A percentile compares a stretch with the other conserved stretches of the same genome.
These are phyloP conservation scores for Gastrophysa polygoni DNA, from an alignment of 2,888 invertebrate genomes.

Conservation along the genomic window DNA sequence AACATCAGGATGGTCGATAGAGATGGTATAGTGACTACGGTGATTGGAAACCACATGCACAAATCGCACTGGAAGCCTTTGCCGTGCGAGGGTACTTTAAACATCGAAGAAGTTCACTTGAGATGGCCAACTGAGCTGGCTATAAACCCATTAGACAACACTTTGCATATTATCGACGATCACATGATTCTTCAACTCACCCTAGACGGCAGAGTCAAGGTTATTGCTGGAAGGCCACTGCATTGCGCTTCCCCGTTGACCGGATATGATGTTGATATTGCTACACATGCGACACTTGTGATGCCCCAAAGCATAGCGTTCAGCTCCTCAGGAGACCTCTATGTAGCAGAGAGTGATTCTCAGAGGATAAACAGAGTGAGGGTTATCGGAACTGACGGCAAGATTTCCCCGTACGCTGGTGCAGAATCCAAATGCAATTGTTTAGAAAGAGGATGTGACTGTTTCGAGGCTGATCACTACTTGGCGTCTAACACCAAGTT, in stretches of 20 bases:
- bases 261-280: conserved; percentile 83
- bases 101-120: conserved; percentile 91
- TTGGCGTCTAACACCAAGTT: conserved; percentile 92
- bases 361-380: conserved; percentile 91
- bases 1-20: conserved; percentile 90
- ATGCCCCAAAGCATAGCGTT: conserved; percentile 96
- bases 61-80: conserved; percentile 93
- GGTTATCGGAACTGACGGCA: conserved; percentile 91
- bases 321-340: conserved; percentile 89
- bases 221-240: conserved; percentile 90
- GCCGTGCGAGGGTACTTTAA: conserved; percentile 88
- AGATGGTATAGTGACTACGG: conserved; percentile 89
- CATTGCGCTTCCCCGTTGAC: conserved; percentile 87
- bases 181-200: conserved; percentile 94
- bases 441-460: conserved; percentile 87
- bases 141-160: conserved; percentile 93
- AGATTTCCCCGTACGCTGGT: conserved; percentile 91
- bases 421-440: conserved; percentile 95
- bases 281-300: conserved; percentile 87
- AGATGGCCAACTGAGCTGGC: conserved; percentile 96
- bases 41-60: conserved; percentile 92
- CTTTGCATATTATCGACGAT: conserved; percentile 94
- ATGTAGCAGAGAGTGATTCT: conserved; percentile 94
- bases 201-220: conserved; percentile 87
- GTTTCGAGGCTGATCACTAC: conserved; percentile 90